Evolutionary conservation across 1,140 invertebrate species (phyloP).

Genomic region (Habropoda laboriosa): DNA sequence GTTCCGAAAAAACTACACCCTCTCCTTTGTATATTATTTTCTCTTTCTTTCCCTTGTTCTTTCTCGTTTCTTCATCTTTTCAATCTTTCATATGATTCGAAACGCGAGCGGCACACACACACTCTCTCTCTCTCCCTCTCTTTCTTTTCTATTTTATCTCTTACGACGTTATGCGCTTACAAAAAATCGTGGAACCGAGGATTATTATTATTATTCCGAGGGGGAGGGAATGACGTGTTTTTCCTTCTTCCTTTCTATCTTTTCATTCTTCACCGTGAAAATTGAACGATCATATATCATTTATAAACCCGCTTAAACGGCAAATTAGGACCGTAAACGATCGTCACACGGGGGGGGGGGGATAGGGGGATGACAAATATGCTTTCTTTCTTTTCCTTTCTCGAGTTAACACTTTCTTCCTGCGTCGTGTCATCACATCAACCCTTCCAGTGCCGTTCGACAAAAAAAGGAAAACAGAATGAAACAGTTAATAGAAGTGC

Average conservation of each 20-base stretch:
- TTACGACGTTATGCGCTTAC: slow-evolving; percentile 10
- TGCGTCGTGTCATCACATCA: not conserved
- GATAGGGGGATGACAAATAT: not conserved
- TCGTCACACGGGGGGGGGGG: too few species aligned
- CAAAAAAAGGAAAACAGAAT: not conserved
- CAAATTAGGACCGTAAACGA: not conserved
- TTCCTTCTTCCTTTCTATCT: not conserved
- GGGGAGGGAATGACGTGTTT: not conserved
- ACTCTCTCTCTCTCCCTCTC: too few species aligned
- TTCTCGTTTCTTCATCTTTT: not conserved
- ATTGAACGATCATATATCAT: not conserved
- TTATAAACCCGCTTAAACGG: not conserved
- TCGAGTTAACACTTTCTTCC: not conserved
- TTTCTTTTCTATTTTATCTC: not conserved
- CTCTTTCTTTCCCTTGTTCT: not conserved
- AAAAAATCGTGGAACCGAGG: not conserved
- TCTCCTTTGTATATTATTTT: too few species aligned
- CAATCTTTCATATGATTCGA: not conserved
- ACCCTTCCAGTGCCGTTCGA: slow-evolving; percentile 1
- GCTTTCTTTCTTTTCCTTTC: not conserved
- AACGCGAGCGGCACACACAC: too few species aligned
- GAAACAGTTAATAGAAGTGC: not conserved
- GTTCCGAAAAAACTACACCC: not conserved
- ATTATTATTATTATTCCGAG: not conserved
- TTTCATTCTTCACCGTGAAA: not conserved